Base-by-base conservation (phyloP, 2,113 vertebrate species). In the Gobio gobio region DNA sequence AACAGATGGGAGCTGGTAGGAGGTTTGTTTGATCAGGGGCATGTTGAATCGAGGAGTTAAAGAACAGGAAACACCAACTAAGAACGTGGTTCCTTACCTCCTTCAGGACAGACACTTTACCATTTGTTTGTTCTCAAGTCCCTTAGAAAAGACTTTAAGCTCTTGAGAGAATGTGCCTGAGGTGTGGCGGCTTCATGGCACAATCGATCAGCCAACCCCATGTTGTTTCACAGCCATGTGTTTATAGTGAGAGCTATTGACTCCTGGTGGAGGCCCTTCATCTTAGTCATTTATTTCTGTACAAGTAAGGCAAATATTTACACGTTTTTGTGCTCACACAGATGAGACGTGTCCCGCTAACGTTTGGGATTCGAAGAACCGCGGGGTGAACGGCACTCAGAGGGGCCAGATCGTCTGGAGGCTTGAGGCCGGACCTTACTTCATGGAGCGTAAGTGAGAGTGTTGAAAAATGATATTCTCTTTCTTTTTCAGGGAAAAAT, bases 291-390 rank as follows among this genome's bases (percentile, higher is more conserved):
- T 78, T 80, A 33, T 66, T 12, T n/a, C 68, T 33, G 43, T 66
- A 22, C 33, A 12, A 14, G 16, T 33, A 8, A 13, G 16, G 18
- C 61, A 40, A 49, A 54, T 61, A 36, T 79, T 54, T 43, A 47
- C 33, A 76, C 16, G 22, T 18, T 73, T 45, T 82, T 81, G 51
- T 86, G 74, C 82, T 83, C 66, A 91, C 87, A 72, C 91, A 99
- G 98, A 99, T 95, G 98, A 99, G 93, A 97, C 95, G 36, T 97
- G 96, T 89, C 97, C 97, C 86, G 96, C 97, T 87, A 99, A 99
- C n/a, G 97, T 99, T 88, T 99, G 98, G 98, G 98, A 99, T 94
- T 99, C 98, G 59, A 99, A 99, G 92, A 99, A 99, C 84, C 96
- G 98, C 1, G 98, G 98, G 0, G 96, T 99, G 88, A 99, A 98